phyloP scores from a whole-genome alignment of 2,797 vertebrate species.

The Sciurus carolinensis region DNA sequence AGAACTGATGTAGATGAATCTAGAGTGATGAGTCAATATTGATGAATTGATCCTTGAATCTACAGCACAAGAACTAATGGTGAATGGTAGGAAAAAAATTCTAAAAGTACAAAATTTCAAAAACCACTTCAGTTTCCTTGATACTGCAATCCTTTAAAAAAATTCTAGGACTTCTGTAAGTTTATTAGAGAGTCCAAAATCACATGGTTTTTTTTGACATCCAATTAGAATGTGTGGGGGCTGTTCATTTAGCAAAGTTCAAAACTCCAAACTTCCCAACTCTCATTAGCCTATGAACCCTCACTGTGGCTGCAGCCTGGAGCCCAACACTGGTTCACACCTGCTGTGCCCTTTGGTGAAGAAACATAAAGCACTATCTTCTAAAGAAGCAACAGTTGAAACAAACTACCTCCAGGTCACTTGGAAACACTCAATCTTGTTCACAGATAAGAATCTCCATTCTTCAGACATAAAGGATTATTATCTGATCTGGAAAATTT shows the following conservation, averaged over 20 bases:
- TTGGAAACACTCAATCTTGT: constrained; percentile 10
- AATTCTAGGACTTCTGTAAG: background rate
- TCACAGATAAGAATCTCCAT: background rate
- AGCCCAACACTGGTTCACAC: background rate
- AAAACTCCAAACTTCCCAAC: background rate
- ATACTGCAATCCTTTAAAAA: too few relatives aligned
- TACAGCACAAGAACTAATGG: too few relatives aligned
- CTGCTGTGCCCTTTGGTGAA: background rate
- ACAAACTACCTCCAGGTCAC: background rate
- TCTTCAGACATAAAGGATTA: background rate
- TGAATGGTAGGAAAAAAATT: too few relatives aligned
- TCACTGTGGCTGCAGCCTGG: background rate
- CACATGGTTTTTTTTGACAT: background rate
- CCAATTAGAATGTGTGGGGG: background rate
- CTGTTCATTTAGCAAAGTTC: too few relatives aligned
- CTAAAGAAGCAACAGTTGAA: background rate
- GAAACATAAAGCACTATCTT: background rate
- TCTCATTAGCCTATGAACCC: background rate
- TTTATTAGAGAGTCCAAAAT: background rate
- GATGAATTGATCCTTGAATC: too few relatives aligned
- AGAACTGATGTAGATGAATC: too few relatives aligned
- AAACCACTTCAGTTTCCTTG: too few relatives aligned
- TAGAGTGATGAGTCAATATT: too few relatives aligned
- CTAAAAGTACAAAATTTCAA: too few relatives aligned
- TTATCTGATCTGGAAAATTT: constrained; percentile 46